Conservation (phyloP, 2,797 vertebrate species). For the Pangasius sanitwongsei region DNA sequence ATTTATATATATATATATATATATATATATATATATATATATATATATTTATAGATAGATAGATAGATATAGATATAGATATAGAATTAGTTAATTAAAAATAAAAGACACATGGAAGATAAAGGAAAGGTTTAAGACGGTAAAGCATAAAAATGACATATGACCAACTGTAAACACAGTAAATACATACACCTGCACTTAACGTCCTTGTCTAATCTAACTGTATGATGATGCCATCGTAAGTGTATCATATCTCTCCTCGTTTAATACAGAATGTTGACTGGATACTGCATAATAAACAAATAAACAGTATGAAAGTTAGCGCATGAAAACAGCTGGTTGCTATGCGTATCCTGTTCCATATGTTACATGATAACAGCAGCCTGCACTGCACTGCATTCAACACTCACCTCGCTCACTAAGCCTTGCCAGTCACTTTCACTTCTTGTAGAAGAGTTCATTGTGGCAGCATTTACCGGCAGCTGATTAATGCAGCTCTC, state of each 20-base stretch:
- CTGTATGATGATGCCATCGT: not conserved
- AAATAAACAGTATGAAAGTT: not conserved
- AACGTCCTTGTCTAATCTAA: not conserved
- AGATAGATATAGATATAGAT: too few relatives aligned
- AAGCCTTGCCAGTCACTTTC: slow-evolving; percentile 94
- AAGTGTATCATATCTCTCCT: not conserved
- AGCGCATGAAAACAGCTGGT: not conserved
- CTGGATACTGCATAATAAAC: too few relatives aligned
- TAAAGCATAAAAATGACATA: not conserved
- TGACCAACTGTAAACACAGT: not conserved
- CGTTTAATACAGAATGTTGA: not conserved
- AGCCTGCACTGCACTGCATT: not conserved
- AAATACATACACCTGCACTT: not conserved
- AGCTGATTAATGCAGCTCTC: not conserved
- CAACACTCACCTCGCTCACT: slow-evolving; percentile 88
- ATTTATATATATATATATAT: too few relatives aligned
- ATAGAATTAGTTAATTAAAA: not conserved
- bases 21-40: too few relatives aligned
- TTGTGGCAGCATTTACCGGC: slow-evolving; percentile 55
- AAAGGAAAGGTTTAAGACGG: not conserved
- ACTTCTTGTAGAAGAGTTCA: slow-evolving; percentile 79
- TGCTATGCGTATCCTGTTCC: slow-evolving; percentile 11
- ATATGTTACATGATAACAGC: slow-evolving; percentile 42
- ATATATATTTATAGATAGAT: too few relatives aligned
- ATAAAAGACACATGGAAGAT: not conserved